Evolutionary conservation across 2,888 invertebrate genomes (phyloP), one percentile per base, ranked within the genome.

Genomic region (Alentia gelatinosa): DNA sequence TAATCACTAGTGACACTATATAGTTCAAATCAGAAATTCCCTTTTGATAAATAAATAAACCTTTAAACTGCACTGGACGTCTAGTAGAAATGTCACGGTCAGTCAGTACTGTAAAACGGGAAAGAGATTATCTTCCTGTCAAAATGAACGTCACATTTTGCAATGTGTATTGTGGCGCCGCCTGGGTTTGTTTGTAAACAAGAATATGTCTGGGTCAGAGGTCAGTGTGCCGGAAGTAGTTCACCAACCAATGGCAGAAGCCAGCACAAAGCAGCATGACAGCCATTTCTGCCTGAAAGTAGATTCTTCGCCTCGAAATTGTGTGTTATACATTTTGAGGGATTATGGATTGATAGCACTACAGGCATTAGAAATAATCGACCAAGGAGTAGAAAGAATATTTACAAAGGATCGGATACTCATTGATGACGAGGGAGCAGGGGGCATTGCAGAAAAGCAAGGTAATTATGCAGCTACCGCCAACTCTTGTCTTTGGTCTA

Each of bases 381-480:
- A 26, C 15, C 30, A 30, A 68, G 68, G 68, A 68, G 26, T 12
- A 68, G 33, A 68, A 3, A 68, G 68, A 30, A 68, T 68, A 68
- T 30, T 3, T 12, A 4, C 30, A 4, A 30, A 4, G 26, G 68
- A 26, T 0, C 26, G 5, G 68, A 26, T 26, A 1, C 5, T 3
- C 23, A 30, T 30, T n/a, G 4, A 12, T 12, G 68, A 26, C 30
- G 1, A 12, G 26, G 12, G 1, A 68, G 68, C 68, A 30, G 33
- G 12, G 9, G 68, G 30, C 26, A 68, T 68, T 26, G 4, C 1
- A 68, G 68, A 47, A 30, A 68, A 68, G 68, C 68, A 68, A 68
- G 68, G 68, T 68, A 68, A 68, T 68, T 68, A 68, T 68, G 68
- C 68, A 68, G 68, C 68, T 63, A 63, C 63, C 30, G 33, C 26